Evolutionary conservation across 1,140 invertebrate species (phyloP).

Genomic region (Drosophila eugracilis): DNA sequence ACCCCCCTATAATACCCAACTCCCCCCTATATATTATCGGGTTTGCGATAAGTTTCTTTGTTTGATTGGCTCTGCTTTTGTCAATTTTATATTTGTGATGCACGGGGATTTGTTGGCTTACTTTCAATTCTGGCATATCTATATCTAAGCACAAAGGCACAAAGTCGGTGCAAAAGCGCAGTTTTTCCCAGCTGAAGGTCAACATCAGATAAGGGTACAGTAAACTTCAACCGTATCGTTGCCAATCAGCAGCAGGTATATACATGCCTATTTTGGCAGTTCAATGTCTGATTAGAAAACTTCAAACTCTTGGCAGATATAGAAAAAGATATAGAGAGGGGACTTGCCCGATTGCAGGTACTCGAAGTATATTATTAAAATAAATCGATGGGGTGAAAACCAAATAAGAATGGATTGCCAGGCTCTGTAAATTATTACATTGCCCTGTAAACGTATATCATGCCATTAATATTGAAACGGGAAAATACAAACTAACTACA

Average conservation of each 20-base stretch:
- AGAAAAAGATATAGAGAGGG: constrained; percentile 3
- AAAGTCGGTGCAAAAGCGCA: constrained; percentile 32
- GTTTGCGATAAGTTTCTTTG: constrained; percentile 48
- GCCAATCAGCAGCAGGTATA: constrained; percentile 16
- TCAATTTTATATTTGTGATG: constrained; percentile 7
- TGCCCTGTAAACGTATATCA: constrained; percentile 66
- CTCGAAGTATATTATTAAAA: constrained; percentile 30
- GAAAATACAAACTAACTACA: background rate
- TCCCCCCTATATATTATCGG: constrained; percentile 7
- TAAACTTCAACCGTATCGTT: constrained; percentile 10
- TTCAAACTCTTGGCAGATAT: constrained; percentile 3
- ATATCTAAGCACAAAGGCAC: constrained; percentile 25
- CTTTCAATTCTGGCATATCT: constrained; percentile 10
- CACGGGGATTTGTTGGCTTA: constrained; percentile 22
- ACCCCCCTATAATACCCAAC: too few relatives aligned
- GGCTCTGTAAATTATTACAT: constrained; percentile 39
- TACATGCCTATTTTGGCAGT: constrained; percentile 9
- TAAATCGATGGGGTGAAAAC: constrained; percentile 24
- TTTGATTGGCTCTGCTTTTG: constrained; percentile 29
- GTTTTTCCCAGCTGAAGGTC: constrained; percentile 41
- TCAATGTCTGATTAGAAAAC: constrained; percentile 33
- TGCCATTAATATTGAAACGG: constrained; percentile 64
- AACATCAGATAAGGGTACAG: constrained; percentile 51
- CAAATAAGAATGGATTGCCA: constrained; percentile 18
- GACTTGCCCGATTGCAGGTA: constrained; percentile 3